Evolutionary conservation across 2,113 vertebrate genomes (phyloP).

Genomic region (Prietella phreatophila): DNA sequence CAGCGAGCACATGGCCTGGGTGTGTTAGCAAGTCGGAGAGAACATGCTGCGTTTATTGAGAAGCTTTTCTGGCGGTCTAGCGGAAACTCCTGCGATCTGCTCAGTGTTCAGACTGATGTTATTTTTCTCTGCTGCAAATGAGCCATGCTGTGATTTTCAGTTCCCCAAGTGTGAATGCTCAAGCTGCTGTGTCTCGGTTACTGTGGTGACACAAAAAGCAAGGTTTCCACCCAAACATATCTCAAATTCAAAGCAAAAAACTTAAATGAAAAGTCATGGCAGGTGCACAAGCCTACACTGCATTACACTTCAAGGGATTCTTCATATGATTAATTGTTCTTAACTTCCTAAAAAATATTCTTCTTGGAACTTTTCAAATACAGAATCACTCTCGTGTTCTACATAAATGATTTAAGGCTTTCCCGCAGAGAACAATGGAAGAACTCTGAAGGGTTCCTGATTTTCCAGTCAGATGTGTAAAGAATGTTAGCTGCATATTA

Average conservation of each 20-base stretch:
- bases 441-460: not conserved
- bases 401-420: not conserved
- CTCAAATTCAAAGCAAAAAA: not conserved
- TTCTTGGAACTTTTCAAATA: not conserved
- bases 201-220: conserved; percentile 7
- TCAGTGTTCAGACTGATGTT: conserved; percentile 70
- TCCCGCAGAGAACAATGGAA: not conserved
- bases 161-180: conserved; percentile 50
- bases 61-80: conserved; percentile 75
- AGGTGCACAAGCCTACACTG: not conserved
- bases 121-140: conserved; percentile 53
- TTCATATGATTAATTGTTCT: not conserved
- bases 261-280: conserved; percentile 8
- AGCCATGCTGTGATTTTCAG: conserved; percentile 58
- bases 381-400: not conserved
- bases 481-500: not conserved
- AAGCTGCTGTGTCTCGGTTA: conserved; percentile 16
- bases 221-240: not conserved
- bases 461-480: not conserved
- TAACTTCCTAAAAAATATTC: too few species aligned
- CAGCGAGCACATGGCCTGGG: conserved; percentile 67
- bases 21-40: conserved; percentile 64
- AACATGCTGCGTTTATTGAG: conserved; percentile 67
- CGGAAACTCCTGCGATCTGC: conserved; percentile 71
- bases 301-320: not conserved